Percentiles rank a stretch among this genome's conserved stretches.
These are phyloP conservation scores for Phymorhynchus buccinoides DNA, from an alignment of 1,140 invertebrate species.

Conservation along the genomic window DNA sequence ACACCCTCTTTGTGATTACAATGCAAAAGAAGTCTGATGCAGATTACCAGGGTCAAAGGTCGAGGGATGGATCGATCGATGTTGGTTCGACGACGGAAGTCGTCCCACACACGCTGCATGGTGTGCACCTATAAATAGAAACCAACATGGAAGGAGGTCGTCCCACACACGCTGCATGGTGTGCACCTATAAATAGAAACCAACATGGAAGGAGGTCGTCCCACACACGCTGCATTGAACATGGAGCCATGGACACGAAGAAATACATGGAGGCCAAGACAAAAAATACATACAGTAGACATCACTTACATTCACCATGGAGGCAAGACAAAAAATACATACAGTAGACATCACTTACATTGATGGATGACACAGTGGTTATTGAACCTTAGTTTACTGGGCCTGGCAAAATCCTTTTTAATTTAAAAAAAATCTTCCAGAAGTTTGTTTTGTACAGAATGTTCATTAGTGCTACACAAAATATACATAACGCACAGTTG, in stretches of 20 bases:
- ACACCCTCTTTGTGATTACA: too few species aligned
- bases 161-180: conserved; percentile 63
- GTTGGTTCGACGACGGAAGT: conserved; percentile 61
- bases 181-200: conserved; percentile 45
- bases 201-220: conserved; percentile 56
- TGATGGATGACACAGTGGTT: too few species aligned
- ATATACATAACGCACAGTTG: too few species aligned
- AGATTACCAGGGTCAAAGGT: conserved; percentile 54
- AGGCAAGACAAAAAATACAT: too few species aligned
- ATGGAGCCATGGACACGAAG: not conserved
- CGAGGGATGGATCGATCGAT: conserved; percentile 59
- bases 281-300: too few species aligned
- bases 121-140: conserved; percentile 52
- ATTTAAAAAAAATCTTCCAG: too few species aligned
- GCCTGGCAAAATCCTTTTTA: too few species aligned
- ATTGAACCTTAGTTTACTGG: too few species aligned
- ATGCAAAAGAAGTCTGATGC: not conserved
- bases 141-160: conserved; percentile 49
- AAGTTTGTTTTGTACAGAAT: too few species aligned
- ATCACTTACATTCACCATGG: too few species aligned
- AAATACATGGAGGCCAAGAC: not conserved
- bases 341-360: too few species aligned
- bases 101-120: conserved; percentile 65
- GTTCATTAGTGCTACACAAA: too few species aligned
- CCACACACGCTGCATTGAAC: conserved; percentile 51